Evolutionary conservation across 1,140 invertebrate genomes (phyloP), one percentile per base, ranked within the genome.

Genomic region (Drosophila grimshawi): DNA sequence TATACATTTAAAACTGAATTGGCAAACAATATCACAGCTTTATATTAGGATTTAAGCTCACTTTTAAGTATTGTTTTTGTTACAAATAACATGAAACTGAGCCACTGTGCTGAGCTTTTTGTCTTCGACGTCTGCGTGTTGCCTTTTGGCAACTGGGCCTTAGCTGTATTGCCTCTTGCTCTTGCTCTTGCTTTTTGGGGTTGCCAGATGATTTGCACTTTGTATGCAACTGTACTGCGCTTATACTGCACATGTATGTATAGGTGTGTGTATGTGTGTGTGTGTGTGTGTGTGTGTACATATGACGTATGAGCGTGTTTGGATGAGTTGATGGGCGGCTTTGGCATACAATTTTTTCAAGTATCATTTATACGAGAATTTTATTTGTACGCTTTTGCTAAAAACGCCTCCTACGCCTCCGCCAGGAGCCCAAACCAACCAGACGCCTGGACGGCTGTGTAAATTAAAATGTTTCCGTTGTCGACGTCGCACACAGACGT

Each of bases 391-490:
- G 56, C 53, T 63, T 63, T 78, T 53, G 41, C 29, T 41, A 71
- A 61, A 29, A 56, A 59, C 35, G 55, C 67, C 64, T 70, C 73
- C 62, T 56, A 41, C 51, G 45, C 73, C 62, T 56, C 35, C 51
- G 45, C 57, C 57, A 32, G 35, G 41, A 55, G 11, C 56, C 39
- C 10, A 33, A 30, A 52, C 30, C 30, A 55, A 78, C 80, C 78
- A 64, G 10, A 8, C 63, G 33, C 49, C 46, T 75, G 69, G 78
- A 59, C 70, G 77, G 70, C 66, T 78, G 86, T 80, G 78, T 67
- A 89, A 88, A 88, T 88, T 89, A 80, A 85, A 88, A 76, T 88
- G 83, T 80, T 88, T 88, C 85, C 85, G 82, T 79, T 88, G 67
- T 73, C 78, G 78, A 67, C 59, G 48, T 29, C 35, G 46, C 57